These are phyloP conservation scores for Cheirogaleus major DNA, from an alignment of 2,797 vertebrate genomes.

Conservation along the genomic window DNA sequence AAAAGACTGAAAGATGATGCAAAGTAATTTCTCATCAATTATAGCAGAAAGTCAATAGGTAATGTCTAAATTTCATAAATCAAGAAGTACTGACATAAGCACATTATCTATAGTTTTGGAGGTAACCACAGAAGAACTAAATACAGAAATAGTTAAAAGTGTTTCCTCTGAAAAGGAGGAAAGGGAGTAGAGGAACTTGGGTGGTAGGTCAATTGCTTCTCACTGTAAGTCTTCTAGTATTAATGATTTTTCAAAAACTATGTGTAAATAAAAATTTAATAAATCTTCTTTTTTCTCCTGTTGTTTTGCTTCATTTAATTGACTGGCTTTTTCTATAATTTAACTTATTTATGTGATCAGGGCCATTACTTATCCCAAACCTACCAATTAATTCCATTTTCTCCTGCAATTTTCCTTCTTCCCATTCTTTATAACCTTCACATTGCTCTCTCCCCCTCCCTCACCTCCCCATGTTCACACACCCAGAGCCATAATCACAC, in stretches of 20 bases:
- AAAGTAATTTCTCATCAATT: not conserved
- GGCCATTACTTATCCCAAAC: not conserved
- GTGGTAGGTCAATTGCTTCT: not conserved
- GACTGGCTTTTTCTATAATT: slow-evolving; percentile 42
- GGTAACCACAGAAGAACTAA: not conserved
- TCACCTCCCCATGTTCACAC: accelerated
- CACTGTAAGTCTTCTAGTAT: not conserved
- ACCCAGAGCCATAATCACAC: not conserved
- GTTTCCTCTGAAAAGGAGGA: not conserved
- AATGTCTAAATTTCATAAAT: not conserved
- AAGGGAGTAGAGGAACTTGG: not conserved
- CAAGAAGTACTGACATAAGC: not conserved
- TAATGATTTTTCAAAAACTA: not conserved
- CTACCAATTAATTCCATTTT: not conserved
- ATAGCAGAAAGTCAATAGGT: not conserved
- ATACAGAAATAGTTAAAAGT: not conserved
- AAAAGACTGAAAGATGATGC: not conserved
- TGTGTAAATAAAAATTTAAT: not conserved
- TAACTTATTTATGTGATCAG: not conserved
- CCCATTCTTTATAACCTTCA: not conserved
- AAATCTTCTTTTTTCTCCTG: not conserved
- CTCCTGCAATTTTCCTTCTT: not conserved
- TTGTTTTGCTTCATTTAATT: not conserved
- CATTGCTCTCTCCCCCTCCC: not conserved
- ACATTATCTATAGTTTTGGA: slow-evolving; percentile 18